Base-by-base conservation (phyloP, 2,888 invertebrate genomes). In the Apodemia zela region DNA sequence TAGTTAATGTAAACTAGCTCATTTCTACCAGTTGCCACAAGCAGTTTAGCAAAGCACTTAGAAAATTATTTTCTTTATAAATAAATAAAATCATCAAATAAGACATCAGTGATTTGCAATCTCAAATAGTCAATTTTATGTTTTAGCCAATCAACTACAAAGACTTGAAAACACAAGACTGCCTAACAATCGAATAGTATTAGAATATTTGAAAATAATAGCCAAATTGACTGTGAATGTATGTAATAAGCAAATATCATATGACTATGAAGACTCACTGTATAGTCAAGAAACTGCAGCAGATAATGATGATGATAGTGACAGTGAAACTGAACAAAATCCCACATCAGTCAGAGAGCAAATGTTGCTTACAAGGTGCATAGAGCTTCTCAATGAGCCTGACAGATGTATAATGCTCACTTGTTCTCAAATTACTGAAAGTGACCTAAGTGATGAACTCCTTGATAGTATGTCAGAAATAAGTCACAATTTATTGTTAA, bases 401-500 rank as follows among this genome's bases (percentile, higher is more conserved):
- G 85, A 89, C 1, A 76, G 82, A 1, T 84, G 82, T 64, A 75
- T 92, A 0, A 85, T 92, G 85, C 70, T 71, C 1, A 84, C 85
- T 0, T 91, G 91, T 68, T 75, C 93, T 79, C 72, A 89, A 85
- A 73, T 94, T 87, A 72, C 94, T 87, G 71, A 94, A 70, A 73
- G 74, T 71, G 78, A 93, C 73, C 76, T 93, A 75, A 81, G 79
- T 81, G 85, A 89, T 81, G 88, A 92, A 8, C 92, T 95, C 25
- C 84, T 97, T 59, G 94, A 95, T 72, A 93, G 94, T 13, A 87
- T 97, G 66, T 96, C 96, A 68, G 93, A 94, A 78, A 93, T 98
- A 62, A 97, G 97, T 76, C 97, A 98, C 84, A 95, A 96, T 84
- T 88, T 98, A 61, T 88, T 98, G 78, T 92, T 97, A 70, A 95